Evolutionary conservation across 2,113 vertebrate genomes (phyloP).

Genomic region (Tautogolabrus adspersus): DNA sequence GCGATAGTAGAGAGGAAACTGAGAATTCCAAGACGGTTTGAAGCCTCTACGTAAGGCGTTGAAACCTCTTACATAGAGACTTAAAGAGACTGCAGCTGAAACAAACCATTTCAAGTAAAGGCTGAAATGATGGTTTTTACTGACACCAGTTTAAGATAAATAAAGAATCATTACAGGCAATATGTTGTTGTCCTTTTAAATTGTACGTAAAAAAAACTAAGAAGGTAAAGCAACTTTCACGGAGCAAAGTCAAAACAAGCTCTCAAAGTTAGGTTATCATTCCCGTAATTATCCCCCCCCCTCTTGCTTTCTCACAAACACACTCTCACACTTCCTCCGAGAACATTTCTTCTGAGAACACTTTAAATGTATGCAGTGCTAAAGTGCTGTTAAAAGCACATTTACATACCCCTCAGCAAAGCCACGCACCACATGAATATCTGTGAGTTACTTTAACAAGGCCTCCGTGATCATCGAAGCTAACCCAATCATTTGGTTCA

Average conservation of each 20-base stretch:
- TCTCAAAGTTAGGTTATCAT: conserved; percentile 9
- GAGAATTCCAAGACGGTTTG: no score
- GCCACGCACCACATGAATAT: conserved; percentile 32
- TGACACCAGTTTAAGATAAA: no score
- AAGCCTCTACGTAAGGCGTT: no score
- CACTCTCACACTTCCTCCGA: conserved; percentile 17
- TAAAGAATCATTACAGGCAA: no score
- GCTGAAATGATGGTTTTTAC: no score
- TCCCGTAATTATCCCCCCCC: conserved; percentile 1
- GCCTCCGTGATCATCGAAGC: conserved; percentile 15
- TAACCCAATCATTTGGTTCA: background rate
- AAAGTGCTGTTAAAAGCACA: conserved; percentile 63
- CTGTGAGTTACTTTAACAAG: conserved; percentile 18
- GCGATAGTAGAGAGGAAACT: no score
- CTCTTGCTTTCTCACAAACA: background rate
- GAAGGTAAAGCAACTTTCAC: no score
- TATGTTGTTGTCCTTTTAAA: no score
- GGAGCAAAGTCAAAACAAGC: background rate
- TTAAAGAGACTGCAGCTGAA: no score
- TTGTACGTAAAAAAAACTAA: no score
- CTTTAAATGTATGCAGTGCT: conserved; percentile 53
- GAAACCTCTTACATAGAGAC: no score
- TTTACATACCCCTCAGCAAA: conserved; percentile 57
- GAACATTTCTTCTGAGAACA: conserved; percentile 50
- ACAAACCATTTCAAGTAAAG: no score